Evolutionary conservation across 2,797 vertebrate genomes (phyloP), one percentile per base, ranked within the genome.

Genomic region (Epinephelus malabaricus): DNA sequence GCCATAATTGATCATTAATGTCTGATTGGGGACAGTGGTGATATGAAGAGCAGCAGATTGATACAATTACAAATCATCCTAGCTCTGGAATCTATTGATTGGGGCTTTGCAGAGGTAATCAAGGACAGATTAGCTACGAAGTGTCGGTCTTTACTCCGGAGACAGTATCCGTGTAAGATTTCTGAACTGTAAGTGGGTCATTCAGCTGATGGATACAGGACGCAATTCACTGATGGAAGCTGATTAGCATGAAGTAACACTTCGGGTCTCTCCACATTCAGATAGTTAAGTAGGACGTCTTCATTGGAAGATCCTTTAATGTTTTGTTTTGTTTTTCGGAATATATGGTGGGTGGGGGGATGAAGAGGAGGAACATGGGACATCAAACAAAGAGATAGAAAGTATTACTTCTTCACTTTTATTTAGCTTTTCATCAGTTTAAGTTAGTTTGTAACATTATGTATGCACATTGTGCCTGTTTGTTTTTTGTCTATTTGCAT

Each of bases 21-120:
- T 87, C 80, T 84, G 79, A 79, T 69, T 73, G 78, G 84, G 75
- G 81, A 84, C 69, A 47, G 72, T 5, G 38, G 60, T 75, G 72
- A 83, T 90, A 81, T 85, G 69, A 89, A 85, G 76, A 84, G 81
- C 59, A 78, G 78, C 73, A 85, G 82, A 86, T 51, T 81, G 86
- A 88, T 87, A 86, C 79, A 73, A 81, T 89, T 88, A 83, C 67
- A 72, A 85, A 67, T 88, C 67, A 79, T 76, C 69, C 78, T 23
- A 46, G 58, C 82, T 81, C 69, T 81, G 75, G 77, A 82, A 88
- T 88, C 69, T 90, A 89, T 92, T 78, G 84, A 93, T 91, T 76
- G 70, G 45, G 82, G 76, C 70, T 88, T 87, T 80, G 69, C 71
- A 77, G 75, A 63, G 69, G 85, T 87, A 89, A 87, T 91, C 73